These are phyloP conservation scores for Oncorhynchus tshawytscha DNA, from an alignment of 2,113 vertebrate species.

Conservation along the genomic window DNA sequence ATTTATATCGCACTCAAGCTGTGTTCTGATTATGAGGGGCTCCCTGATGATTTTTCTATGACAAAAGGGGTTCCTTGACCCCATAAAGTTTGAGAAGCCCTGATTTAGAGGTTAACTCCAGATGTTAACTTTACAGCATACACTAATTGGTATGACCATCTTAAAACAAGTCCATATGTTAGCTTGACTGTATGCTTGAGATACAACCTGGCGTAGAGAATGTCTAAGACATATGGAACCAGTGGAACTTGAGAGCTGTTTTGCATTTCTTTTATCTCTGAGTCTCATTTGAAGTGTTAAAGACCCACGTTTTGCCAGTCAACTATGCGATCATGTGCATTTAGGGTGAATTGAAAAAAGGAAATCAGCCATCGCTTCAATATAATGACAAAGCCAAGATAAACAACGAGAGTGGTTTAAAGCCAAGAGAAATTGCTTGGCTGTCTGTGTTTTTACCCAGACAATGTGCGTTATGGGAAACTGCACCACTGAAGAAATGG, in stretches of 20 bases:
- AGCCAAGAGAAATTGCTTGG: background rate
- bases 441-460: background rate
- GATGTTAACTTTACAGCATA: too few species aligned
- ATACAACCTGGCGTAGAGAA: background rate
- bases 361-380: background rate
- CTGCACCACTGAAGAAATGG: background rate
- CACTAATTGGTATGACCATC: too few species aligned
- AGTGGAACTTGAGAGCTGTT: background rate
- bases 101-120: too few species aligned
- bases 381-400: background rate
- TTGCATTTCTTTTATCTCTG: background rate
- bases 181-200: background rate
- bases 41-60: too few species aligned
- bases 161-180: too few species aligned
- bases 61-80: too few species aligned
- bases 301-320: background rate
- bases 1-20: too few species aligned
- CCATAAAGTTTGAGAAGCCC: too few species aligned
- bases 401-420: background rate
- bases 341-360: background rate
- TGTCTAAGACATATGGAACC: background rate
- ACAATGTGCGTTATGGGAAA: background rate
- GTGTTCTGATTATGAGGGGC: too few species aligned
- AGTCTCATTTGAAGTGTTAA: background rate
- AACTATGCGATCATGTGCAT: background rate